Percentiles rank a stretch among this genome's conserved stretches.
These are phyloP conservation scores for Rhincodon typus DNA, from an alignment of 2,797 vertebrate genomes.

Conservation along the genomic window DNA sequence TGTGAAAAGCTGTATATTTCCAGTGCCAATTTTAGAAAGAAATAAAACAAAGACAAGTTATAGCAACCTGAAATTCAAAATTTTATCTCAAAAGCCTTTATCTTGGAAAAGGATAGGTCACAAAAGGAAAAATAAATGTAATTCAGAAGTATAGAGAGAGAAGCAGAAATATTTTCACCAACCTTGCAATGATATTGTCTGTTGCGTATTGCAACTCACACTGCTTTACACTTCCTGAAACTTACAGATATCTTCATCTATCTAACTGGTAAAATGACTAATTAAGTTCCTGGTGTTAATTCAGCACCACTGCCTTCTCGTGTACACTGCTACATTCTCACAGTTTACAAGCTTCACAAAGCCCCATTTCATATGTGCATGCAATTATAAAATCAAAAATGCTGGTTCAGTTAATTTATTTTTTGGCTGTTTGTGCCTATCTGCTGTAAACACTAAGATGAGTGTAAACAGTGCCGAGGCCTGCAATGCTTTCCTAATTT, in stretches of 20 bases:
- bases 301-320: not conserved
- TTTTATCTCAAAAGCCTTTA: not conserved
- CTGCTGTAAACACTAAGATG: not conserved
- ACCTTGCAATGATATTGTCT: not conserved
- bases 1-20: too few species aligned
- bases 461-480: not conserved
- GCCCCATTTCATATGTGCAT: not conserved
- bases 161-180: not conserved
- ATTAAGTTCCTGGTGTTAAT: not conserved
- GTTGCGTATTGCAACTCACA: not conserved
- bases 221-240: not conserved
- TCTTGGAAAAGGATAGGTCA: not conserved
- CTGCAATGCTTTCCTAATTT: not conserved
- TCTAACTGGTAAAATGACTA: not conserved
- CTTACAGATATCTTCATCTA: not conserved
- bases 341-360: not conserved
- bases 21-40: not conserved
- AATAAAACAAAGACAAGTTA: not conserved
- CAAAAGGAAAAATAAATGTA: not conserved
- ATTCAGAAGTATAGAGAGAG: not conserved
- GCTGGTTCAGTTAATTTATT: not conserved
- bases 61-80: not conserved
- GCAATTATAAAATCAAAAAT: not conserved
- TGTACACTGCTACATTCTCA: not conserved
- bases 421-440: not conserved